Evolutionary conservation across 2,113 vertebrate species (phyloP).

Genomic region (Tiliqua scincoides): DNA sequence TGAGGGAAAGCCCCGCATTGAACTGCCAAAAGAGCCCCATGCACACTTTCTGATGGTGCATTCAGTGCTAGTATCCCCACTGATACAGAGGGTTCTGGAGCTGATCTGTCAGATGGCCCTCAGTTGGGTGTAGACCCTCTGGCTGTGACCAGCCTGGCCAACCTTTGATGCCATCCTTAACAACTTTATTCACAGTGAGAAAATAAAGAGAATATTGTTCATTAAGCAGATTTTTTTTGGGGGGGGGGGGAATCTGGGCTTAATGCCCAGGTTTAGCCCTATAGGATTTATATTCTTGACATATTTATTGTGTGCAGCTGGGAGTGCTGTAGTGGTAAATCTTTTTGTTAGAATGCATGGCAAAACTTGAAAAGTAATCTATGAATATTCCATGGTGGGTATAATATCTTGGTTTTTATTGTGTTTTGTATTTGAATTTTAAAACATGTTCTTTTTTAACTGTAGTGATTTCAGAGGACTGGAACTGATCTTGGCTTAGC

Average conservation of each 20-base stretch:
- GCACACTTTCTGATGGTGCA: too few species aligned
- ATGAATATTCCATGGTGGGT: neutral
- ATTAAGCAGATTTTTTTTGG: too few species aligned
- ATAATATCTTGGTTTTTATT: neutral
- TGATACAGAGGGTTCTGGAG: too few species aligned
- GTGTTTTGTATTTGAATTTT: neutral
- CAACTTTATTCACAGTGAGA: too few species aligned
- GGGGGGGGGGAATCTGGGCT: too few species aligned
- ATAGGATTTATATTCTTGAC: neutral
- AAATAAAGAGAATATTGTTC: neutral
- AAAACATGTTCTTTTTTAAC: neutral
- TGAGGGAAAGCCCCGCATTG: too few species aligned
- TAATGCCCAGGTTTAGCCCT: neutral
- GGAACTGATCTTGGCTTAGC: neutral
- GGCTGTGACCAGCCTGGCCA: too few species aligned
- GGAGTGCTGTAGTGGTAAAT: neutral
- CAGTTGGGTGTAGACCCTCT: too few species aligned
- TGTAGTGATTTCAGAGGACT: constrained; percentile 2
- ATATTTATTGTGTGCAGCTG: neutral
- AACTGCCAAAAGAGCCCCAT: too few species aligned
- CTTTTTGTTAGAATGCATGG: neutral
- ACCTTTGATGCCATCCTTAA: too few species aligned
- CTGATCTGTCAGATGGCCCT: too few species aligned
- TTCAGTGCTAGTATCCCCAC: too few species aligned
- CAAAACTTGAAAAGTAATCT: neutral